phyloP scores from a whole-genome alignment of 2,113 vertebrate species.

The Eretmodus cyanostictus region DNA sequence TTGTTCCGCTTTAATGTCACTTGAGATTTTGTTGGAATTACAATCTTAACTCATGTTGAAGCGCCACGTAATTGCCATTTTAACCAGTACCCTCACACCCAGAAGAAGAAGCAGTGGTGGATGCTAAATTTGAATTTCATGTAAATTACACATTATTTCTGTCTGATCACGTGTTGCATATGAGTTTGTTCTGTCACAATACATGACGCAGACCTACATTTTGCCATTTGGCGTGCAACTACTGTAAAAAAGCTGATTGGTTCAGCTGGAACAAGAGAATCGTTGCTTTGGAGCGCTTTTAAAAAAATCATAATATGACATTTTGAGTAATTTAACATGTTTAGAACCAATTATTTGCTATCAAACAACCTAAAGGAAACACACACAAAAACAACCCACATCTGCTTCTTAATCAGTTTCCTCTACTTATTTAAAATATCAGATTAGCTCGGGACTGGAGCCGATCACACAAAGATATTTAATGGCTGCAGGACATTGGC shows the following conservation, averaged over 20 bases:
- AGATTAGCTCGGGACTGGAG: neutral
- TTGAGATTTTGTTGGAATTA: fast-evolving
- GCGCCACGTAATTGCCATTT: neutral
- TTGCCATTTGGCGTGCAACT: neutral
- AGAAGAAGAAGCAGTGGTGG: neutral
- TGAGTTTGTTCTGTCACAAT: neutral
- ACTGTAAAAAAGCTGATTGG: neutral
- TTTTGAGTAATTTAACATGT: neutral
- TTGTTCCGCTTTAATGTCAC: neutral
- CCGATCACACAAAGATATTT: neutral
- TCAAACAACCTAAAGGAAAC: neutral
- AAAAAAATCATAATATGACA: neutral
- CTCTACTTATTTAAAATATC: neutral
- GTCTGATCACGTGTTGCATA: neutral
- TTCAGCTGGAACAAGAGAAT: neutral
- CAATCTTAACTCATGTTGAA: neutral
- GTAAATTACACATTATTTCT: neutral
- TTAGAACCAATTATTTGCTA: neutral
- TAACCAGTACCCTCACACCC: neutral
- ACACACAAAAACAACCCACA: neutral
- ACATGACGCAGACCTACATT: neutral
- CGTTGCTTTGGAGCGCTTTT: neutral
- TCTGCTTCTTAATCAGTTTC: neutral
- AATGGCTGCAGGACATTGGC: neutral
- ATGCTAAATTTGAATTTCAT: neutral